Evolutionary conservation across 1,140 invertebrate genomes (phyloP).

Genomic region (Paralvinella palmiformis): DNA sequence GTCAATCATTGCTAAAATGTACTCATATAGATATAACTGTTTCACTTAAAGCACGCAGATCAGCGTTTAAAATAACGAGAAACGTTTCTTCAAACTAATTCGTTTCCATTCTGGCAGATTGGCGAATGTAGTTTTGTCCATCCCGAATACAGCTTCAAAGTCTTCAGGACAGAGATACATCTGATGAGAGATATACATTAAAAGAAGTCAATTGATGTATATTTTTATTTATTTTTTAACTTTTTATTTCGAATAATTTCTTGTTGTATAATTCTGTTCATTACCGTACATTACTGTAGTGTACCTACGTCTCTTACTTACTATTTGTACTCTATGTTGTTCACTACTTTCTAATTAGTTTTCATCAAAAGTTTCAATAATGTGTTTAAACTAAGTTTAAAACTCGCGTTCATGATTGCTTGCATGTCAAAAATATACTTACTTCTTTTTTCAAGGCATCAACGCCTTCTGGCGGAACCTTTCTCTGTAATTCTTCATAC

Average conservation of each 20-base stretch:
- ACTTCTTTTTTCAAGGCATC: conserved; percentile 77
- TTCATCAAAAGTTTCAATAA: no score
- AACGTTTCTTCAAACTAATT: conserved; percentile 76
- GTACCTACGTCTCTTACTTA: background rate
- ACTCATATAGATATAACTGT: no score
- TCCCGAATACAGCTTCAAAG: conserved; percentile 73
- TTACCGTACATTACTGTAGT: background rate
- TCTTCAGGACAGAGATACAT: conserved; percentile 77
- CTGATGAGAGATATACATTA: conserved; percentile 46
- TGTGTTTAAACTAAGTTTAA: no score
- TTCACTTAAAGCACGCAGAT: no score
- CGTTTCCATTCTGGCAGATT: conserved; percentile 77
- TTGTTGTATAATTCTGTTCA: background rate
- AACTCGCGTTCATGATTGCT: conserved; percentile 65
- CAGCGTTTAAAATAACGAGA: no score
- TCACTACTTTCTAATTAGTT: background rate
- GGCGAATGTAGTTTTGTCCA: conserved; percentile 70
- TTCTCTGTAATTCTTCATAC: conserved; percentile 60
- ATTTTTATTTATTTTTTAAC: background rate
- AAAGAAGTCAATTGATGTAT: background rate
- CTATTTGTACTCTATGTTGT: background rate
- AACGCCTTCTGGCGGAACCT: conserved; percentile 67
- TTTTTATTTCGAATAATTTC: background rate
- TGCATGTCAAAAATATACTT: conserved; percentile 50
- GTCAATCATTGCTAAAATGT: no score